Percentiles rank a stretch among this genome's conserved stretches.
Evolutionary conservation across 1,140 invertebrate genomes (phyloP).

Genomic region (Pseudomyrmex dendroicus): DNA sequence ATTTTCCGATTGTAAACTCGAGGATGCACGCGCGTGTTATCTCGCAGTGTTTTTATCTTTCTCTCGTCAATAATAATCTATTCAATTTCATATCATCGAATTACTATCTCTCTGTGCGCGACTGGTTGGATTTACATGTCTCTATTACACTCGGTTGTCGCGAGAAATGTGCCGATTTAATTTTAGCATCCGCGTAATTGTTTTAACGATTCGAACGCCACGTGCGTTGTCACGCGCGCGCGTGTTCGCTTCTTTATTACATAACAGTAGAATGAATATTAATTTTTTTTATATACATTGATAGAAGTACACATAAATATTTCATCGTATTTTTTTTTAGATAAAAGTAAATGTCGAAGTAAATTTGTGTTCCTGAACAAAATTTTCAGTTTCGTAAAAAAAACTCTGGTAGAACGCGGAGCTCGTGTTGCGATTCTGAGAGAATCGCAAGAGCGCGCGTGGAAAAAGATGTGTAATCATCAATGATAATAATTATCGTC

Average conservation of each 20-base stretch:
- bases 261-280: too few species aligned
- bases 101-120: neutral
- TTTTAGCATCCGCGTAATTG: constrained; percentile 22
- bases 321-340: too few species aligned
- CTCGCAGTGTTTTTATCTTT: too few species aligned
- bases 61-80: neutral
- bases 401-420: neutral
- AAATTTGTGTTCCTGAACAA: too few species aligned
- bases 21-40: too few species aligned
- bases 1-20: too few species aligned
- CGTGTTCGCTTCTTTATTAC: neutral
- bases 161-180: constrained; percentile 21
- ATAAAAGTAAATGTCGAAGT: too few species aligned
- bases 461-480: constrained; percentile 6
- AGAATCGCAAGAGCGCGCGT: neutral
- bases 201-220: constrained; percentile 18
- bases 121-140: neutral
- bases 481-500: constrained; percentile 45
- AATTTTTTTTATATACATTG: neutral
- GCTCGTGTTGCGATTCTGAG: neutral
- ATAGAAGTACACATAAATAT: too few species aligned
- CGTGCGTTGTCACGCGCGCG: neutral
- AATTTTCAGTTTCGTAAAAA: neutral
- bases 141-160: constrained; percentile 21
- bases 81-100: constrained; percentile 4